Percentiles rank a stretch among this genome's conserved stretches.
Evolutionary conservation across 2,113 vertebrate genomes (phyloP).

Genomic region (Crypturellus undulatus): DNA sequence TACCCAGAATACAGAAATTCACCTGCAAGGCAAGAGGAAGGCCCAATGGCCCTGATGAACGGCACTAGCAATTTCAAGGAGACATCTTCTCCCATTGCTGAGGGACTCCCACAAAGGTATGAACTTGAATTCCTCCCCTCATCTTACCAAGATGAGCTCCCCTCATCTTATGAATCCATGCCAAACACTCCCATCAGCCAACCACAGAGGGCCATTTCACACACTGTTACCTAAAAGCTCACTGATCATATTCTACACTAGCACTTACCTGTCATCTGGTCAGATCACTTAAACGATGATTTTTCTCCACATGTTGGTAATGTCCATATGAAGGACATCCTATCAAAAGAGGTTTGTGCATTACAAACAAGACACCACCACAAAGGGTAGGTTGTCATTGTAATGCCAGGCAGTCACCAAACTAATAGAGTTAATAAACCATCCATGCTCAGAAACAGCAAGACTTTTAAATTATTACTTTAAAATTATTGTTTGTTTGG

Average conservation of each 20-base stretch:
- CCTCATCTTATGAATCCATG: not conserved
- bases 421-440: not conserved
- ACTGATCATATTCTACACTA: not conserved
- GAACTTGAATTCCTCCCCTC: not conserved
- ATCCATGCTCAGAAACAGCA: not conserved
- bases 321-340: not conserved
- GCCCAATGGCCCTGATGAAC: not conserved
- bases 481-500: not conserved
- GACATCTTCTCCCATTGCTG: not conserved
- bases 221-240: not conserved
- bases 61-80: not conserved
- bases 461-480: not conserved
- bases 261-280: not conserved
- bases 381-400: not conserved
- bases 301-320: not conserved
- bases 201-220: not conserved
- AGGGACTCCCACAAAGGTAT: not conserved
- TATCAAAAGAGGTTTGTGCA: not conserved
- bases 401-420: not conserved
- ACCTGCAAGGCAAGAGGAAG: not conserved
- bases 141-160: not conserved
- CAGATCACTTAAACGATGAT: not conserved
- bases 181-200: not conserved
- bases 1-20: not conserved
- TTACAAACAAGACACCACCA: rapidly evolving